These are phyloP conservation scores for Quadroppia sp. DNA, from an alignment of 2,888 invertebrate genomes.

Conservation along the genomic window DNA sequence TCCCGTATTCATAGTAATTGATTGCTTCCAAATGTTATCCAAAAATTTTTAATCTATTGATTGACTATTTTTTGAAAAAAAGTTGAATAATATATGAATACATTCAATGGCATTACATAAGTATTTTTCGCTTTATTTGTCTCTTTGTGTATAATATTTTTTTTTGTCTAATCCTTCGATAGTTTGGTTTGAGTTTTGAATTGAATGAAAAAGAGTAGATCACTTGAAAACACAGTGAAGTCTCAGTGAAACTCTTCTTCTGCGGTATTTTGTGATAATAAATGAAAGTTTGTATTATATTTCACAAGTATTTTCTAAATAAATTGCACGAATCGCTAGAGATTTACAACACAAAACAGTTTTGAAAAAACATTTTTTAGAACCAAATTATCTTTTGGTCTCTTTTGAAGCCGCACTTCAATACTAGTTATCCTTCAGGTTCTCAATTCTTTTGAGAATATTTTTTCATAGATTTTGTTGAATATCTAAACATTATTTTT, in stretches of 20 bases:
- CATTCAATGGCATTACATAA: slow-evolving; percentile 3
- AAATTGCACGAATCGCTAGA: slow-evolving; percentile 25
- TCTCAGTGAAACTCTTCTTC: background rate
- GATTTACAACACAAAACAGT: background rate
- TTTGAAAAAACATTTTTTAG: slow-evolving; percentile 1
- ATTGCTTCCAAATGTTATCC: background rate
- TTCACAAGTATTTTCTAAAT: slow-evolving; percentile 29
- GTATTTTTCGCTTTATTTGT: slow-evolving; percentile 4
- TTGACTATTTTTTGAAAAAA: background rate
- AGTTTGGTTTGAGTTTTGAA: background rate
- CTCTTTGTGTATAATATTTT: background rate
- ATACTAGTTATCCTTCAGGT: slow-evolving; percentile 4
- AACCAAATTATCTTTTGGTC: slow-evolving; percentile 23
- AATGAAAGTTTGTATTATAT: slow-evolving; percentile 19
- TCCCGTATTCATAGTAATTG: slow-evolving; percentile 6
- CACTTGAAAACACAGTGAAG: background rate
- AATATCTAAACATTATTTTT: too few relatives aligned
- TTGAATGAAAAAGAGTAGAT: background rate
- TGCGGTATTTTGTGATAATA: slow-evolving; percentile 18
- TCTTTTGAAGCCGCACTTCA: slow-evolving; percentile 28
- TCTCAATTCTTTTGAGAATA: background rate
- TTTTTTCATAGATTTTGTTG: background rate
- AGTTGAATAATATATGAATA: background rate
- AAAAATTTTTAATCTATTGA: slow-evolving; percentile 6
- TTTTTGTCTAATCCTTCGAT: slow-evolving; percentile 23